These are phyloP conservation scores for Diplodus puntazzo DNA, from an alignment of 2,797 vertebrate species.

Conservation along the genomic window DNA sequence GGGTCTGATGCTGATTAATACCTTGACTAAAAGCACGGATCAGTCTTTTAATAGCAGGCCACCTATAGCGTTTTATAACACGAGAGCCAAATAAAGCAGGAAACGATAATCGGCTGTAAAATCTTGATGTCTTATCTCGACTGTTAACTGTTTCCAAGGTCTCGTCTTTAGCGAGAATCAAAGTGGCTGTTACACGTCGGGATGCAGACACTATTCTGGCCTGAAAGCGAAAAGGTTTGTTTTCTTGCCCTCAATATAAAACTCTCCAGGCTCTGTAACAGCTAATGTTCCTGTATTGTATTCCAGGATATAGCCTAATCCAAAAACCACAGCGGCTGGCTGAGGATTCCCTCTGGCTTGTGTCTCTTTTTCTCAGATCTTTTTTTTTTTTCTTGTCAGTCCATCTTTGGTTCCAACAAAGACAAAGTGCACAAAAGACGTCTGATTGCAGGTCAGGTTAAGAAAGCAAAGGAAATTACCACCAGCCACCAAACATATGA, in stretches of 20 bases:
- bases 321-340: constrained; percentile 63
- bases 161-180: constrained; percentile 15
- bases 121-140: constrained; percentile 51
- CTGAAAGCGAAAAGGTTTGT: constrained; percentile 26
- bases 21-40: constrained; percentile 36
- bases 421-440: constrained; percentile 52
- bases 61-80: constrained; percentile 11
- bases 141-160: constrained; percentile 25
- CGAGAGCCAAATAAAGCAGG: constrained; percentile 18
- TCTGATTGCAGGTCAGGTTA: constrained; percentile 48
- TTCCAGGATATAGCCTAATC: constrained; percentile 69
- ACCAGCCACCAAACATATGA: constrained; percentile 43
- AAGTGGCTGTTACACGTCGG: constrained; percentile 19
- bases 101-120: constrained; percentile 55
- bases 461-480: constrained; percentile 43
- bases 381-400: constrained; percentile 5
- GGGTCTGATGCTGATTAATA: constrained; percentile 49
- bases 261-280: constrained; percentile 35
- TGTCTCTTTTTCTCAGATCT: constrained; percentile 10
- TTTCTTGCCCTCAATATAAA: constrained; percentile 43
- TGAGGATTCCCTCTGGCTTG: constrained; percentile 50
- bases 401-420: constrained; percentile 46
- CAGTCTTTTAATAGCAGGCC: constrained; percentile 2
- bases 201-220: constrained; percentile 8
- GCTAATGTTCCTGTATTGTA: constrained; percentile 54